These are phyloP conservation scores for Nemapogon koenigi DNA, from an alignment of 2,888 invertebrate species.

Conservation along the genomic window DNA sequence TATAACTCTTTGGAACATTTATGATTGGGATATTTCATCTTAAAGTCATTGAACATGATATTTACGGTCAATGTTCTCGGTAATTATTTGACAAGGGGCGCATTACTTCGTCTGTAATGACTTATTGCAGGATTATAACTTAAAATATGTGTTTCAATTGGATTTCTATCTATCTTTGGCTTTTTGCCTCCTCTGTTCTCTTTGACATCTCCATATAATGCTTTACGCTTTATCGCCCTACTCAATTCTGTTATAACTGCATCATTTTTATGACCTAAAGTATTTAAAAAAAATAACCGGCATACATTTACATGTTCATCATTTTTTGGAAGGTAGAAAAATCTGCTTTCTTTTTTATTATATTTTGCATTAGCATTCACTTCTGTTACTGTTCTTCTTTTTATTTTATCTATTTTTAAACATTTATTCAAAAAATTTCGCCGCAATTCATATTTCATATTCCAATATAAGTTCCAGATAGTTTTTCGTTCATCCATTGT, in stretches of 20 bases:
- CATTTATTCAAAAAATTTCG: too few relatives aligned
- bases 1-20: slow-evolving; percentile 9
- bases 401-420: too few relatives aligned
- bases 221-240: slow-evolving; percentile 12
- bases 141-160: slow-evolving; percentile 13
- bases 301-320: slow-evolving; percentile 6
- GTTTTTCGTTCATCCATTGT: too few relatives aligned
- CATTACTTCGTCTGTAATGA: slow-evolving; percentile 13
- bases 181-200: slow-evolving; percentile 13
- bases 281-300: slow-evolving; percentile 6
- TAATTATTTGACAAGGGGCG: slow-evolving; percentile 9
- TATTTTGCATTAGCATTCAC: slow-evolving; percentile 1
- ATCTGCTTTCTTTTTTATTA: slow-evolving; percentile 5
- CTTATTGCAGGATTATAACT: slow-evolving; percentile 12
- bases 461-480: too few relatives aligned
- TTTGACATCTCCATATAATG: slow-evolving; percentile 12
- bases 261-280: slow-evolving; percentile 9
- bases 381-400: slow-evolving; percentile 8
- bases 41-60: slow-evolving; percentile 10
- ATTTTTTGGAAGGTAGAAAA: slow-evolving; percentile 1
- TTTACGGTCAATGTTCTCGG: slow-evolving; percentile 8
- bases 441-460: too few relatives aligned
- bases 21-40: slow-evolving; percentile 9
- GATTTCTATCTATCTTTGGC: slow-evolving; percentile 9
- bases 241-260: slow-evolving; percentile 9